Percentiles rank a stretch among this genome's conserved stretches.
phyloP scores from a whole-genome alignment of 1,140 invertebrate species.

The Drosophila athabasca region DNA sequence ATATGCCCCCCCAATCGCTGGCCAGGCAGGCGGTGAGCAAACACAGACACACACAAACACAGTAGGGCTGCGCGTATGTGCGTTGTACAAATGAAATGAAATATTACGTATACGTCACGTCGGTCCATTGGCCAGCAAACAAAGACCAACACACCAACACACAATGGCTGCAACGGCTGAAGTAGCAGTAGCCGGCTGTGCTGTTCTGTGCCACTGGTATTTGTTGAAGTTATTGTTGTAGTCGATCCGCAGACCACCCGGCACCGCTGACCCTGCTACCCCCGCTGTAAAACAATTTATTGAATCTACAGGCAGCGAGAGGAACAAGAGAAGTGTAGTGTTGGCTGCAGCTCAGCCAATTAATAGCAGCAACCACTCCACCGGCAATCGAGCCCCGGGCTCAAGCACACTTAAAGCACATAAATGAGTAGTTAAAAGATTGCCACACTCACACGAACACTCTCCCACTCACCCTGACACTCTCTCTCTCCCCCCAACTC shows the following conservation, averaged over 20 bases:
- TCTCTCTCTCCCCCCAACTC: conserved; percentile 19
- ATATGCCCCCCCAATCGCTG: conserved; percentile 3
- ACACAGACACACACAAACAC: conserved; percentile 28
- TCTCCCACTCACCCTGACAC: too few species aligned
- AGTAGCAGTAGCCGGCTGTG: conserved; percentile 40
- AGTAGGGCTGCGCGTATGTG: conserved; percentile 14
- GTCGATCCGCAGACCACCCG: conserved; percentile 39
- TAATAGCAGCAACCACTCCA: conserved; percentile 28
- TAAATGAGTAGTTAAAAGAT: conserved; percentile 63
- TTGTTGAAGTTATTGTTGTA: conserved; percentile 74
- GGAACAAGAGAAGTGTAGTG: conserved; percentile 14
- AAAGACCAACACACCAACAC: conserved; percentile 34
- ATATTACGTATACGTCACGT: conserved; percentile 77
- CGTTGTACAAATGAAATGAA: conserved; percentile 74
- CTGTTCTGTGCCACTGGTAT: conserved; percentile 26
- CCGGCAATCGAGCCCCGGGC: not conserved
- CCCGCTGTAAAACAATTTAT: conserved; percentile 44
- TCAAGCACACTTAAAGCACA: conserved; percentile 36
- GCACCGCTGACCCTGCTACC: not conserved
- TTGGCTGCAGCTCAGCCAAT: conserved; percentile 33
- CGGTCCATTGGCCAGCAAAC: conserved; percentile 68
- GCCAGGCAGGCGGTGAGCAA: conserved; percentile 25
- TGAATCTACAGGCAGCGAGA: conserved; percentile 29
- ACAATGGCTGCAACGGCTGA: conserved; percentile 43
- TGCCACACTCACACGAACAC: conserved; percentile 25